These are phyloP conservation scores for Callyntrura sp. DNA, from an alignment of 2,888 invertebrate genomes.

Conservation along the genomic window DNA sequence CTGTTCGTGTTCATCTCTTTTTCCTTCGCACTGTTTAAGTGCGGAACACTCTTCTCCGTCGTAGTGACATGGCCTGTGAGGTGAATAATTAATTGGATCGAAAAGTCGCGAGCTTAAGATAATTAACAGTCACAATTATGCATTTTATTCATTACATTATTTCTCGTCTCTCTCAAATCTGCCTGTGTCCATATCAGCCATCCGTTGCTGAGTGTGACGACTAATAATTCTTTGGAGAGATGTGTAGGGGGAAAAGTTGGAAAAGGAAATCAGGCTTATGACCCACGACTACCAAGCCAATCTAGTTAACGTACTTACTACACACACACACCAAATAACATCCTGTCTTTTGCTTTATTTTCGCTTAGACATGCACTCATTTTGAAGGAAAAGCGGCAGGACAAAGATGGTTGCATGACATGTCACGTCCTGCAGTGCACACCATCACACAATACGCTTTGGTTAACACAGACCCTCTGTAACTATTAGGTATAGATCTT, in stretches of 20 bases:
- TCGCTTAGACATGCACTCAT: neutral
- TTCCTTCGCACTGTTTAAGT: neutral
- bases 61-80: constrained; percentile 77
- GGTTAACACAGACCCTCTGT: neutral
- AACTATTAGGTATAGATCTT: neutral
- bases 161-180: constrained; percentile 5
- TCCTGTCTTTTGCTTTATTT: constrained; percentile 30
- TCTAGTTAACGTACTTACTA: no score
- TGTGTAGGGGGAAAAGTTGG: neutral
- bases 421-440: constrained; percentile 42
- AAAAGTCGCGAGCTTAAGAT: constrained; percentile 71
- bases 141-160: constrained; percentile 72
- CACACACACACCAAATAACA: neutral
- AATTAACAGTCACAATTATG: constrained; percentile 75
- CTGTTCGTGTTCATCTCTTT: constrained; percentile 15
- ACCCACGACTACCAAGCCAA: neutral
- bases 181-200: neutral
- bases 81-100: constrained; percentile 77
- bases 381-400: neutral
- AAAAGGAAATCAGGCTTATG: neutral
- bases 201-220: neutral
- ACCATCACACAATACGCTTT: neutral
- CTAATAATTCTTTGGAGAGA: neutral
- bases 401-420: constrained; percentile 18
- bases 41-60: neutral